Evolutionary conservation across 2,888 invertebrate species (phyloP).

Genomic region (Meloe dianella): DNA sequence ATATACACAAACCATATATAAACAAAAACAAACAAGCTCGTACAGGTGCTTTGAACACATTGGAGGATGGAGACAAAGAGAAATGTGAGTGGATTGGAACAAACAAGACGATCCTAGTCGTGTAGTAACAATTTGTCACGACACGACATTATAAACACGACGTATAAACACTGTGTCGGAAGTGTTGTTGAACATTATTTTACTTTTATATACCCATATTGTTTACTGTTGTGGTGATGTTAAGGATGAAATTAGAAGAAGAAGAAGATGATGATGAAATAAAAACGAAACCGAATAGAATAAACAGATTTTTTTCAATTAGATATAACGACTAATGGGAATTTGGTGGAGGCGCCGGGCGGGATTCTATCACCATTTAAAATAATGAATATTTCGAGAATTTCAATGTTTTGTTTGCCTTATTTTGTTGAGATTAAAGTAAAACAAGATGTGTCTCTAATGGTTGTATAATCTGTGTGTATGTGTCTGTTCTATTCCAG

Average conservation of each 20-base stretch:
- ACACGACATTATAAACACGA: conserved; percentile 10
- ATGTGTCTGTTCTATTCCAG: too few species aligned
- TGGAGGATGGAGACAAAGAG: conserved; percentile 1
- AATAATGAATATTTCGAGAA: too few species aligned
- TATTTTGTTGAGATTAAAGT: not conserved
- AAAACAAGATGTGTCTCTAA: not conserved
- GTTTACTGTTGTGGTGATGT: not conserved
- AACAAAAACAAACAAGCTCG: not conserved
- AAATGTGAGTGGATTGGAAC: conserved; percentile 7
- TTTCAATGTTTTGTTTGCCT: too few species aligned
- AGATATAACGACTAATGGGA: not conserved
- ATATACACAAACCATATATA: not conserved
- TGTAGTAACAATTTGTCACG: conserved; percentile 9
- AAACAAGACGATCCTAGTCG: conserved; percentile 6
- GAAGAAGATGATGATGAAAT: too few species aligned
- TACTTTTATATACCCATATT: conserved; percentile 10
- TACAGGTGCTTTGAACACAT: conserved; percentile 8
- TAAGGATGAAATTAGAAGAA: not conserved
- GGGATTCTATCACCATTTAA: too few species aligned
- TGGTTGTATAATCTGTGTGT: not conserved
- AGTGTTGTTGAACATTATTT: conserved; percentile 13
- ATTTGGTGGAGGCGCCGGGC: not conserved
- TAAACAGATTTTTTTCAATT: not conserved
- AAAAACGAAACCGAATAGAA: not conserved
- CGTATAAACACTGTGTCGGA: conserved; percentile 7